Base-by-base conservation (phyloP, 2,113 vertebrate genomes). In the Takifugu flavidus region DNA sequence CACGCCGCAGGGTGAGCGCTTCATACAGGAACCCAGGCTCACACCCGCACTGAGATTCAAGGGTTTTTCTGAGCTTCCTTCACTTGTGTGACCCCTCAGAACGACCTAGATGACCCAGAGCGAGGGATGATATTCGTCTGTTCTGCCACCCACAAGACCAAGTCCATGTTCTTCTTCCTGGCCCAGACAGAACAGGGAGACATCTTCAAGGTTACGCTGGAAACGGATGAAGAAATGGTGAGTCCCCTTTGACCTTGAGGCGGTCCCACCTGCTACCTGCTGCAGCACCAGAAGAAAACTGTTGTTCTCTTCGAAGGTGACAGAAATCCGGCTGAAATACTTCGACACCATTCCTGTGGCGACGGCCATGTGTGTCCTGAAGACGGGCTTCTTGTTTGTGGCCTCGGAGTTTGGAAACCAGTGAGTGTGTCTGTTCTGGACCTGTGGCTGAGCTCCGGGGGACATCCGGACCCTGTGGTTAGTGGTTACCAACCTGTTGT, bases 161-260 rank as follows among this genome's bases (percentile, higher is more conserved):
- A 99, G 75, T 96, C 96, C 26, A 99, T 99, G 97, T 99, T 99
- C 86, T 99, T 99, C 84, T 99, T 99, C 87, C 86, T 99, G 89
- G 95, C 96, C 44, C 97, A 99, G 85, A 99, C 97, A 0, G 96
- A 99, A 87, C 97, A 99, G 78, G 97, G 97, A 2, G 97, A 99
- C 80, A 99, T 99, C 75, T 99, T 99, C 71, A 99, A 99, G 81
- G 96, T 99, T 62, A 99, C 97, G 7, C 83, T 99, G 76, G 97
- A 99, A 87, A 99, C 96, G 0, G 97, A 99, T 72, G 96, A 99
- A 79, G 96, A 99, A 86, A 99, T 99, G 97, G 97, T 99, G 77
- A 91, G 93, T 14, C 13, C 13, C 13, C 5, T 12, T 8, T 39
- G 34, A 10, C 34, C 34, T 39, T 10, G 3, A 1, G 11, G 34